Percentiles rank a stretch among this genome's conserved stretches.
Evolutionary conservation across 2,113 vertebrate genomes (phyloP).

Genomic region (Macroglossus sobrinus): DNA sequence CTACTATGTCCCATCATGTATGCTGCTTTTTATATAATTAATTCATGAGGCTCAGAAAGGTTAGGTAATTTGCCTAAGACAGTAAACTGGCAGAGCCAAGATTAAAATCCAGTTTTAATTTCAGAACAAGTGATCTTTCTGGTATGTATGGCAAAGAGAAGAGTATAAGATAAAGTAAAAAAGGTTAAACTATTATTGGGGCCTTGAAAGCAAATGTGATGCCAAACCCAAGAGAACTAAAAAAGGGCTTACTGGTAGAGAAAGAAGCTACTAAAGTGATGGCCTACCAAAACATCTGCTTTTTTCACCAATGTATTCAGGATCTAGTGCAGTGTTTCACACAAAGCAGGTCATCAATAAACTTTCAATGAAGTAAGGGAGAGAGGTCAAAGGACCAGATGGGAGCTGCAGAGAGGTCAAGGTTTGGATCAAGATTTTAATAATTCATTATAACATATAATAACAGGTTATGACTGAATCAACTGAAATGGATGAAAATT

Average conservation of each 20-base stretch:
- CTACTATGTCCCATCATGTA: background rate
- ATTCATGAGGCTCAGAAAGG: background rate
- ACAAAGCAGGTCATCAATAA: background rate
- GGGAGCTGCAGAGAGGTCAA: background rate
- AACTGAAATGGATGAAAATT: conserved; percentile 26
- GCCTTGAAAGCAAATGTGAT: background rate
- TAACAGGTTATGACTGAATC: background rate
- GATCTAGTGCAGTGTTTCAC: background rate
- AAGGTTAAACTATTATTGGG: background rate
- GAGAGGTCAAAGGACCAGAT: background rate
- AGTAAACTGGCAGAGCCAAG: background rate
- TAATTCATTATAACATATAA: background rate
- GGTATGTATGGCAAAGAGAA: background rate
- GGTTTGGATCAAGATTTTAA: conserved; percentile 6
- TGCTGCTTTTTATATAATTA: background rate
- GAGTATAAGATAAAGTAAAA: background rate
- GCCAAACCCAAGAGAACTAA: background rate
- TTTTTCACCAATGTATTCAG: background rate
- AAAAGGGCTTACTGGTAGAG: background rate
- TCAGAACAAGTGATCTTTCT: background rate
- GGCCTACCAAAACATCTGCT: background rate
- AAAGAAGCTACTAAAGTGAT: background rate
- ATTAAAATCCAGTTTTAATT: conserved; percentile 21
- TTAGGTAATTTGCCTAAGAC: background rate
- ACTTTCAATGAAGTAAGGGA: background rate